phyloP scores from a whole-genome alignment of 1,140 invertebrate species.

The Vanessa atalanta region DNA sequence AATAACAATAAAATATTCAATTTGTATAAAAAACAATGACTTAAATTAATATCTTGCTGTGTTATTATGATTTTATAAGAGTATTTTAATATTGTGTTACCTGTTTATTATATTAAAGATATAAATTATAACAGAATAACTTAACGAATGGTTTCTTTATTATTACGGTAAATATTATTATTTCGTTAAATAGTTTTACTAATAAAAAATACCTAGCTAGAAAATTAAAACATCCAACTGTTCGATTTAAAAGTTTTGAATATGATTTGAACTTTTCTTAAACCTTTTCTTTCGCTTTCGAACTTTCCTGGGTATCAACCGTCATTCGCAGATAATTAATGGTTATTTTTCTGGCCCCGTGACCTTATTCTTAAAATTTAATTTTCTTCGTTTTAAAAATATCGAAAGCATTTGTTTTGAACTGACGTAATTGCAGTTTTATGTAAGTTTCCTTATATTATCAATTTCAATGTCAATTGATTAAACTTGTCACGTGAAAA shows the following conservation, averaged over 20 bases:
- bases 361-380: background rate
- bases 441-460: too few species aligned
- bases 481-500: too few species aligned
- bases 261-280: background rate
- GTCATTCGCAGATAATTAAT: conserved; percentile 5
- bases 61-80: too few species aligned
- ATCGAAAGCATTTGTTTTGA: background rate
- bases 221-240: background rate
- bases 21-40: too few species aligned
- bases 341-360: background rate
- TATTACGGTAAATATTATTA: background rate
- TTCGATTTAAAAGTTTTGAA: background rate
- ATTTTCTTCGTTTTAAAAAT: background rate
- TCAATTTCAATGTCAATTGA: too few species aligned
- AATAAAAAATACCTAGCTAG: background rate
- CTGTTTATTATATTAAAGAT: too few species aligned
- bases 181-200: background rate
- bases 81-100: too few species aligned
- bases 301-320: background rate
- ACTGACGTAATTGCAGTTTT: too few species aligned
- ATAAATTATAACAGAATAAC: too few species aligned
- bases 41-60: too few species aligned
- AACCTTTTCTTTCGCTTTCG: conserved; percentile 1
- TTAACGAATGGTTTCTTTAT: too few species aligned
- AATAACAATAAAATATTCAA: too few species aligned